Conservation (phyloP, 2,113 vertebrate genomes). For the Chloropsis cyanopogon region DNA sequence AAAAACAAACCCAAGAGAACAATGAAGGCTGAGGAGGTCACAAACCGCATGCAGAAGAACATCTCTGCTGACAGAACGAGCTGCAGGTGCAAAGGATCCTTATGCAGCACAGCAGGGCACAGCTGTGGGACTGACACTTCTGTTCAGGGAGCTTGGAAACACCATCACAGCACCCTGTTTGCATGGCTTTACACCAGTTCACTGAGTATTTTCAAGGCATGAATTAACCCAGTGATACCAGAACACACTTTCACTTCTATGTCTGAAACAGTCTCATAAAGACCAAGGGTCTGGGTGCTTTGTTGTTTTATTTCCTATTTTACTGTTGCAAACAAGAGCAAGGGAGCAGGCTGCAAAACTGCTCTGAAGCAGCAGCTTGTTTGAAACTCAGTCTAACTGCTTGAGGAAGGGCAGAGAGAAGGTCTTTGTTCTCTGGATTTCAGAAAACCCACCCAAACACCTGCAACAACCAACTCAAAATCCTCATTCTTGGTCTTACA, state of each 20-base stretch:
- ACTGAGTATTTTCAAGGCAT: neutral
- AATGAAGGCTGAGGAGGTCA: neutral
- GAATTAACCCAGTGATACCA: neutral
- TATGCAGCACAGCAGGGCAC: neutral
- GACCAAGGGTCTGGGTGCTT: neutral
- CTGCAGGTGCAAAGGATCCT: neutral
- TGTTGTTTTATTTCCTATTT: neutral
- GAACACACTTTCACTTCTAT: neutral
- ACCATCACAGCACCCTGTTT: fast-evolving
- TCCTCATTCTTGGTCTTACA: neutral
- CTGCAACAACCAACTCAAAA: neutral
- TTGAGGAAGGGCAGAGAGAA: neutral
- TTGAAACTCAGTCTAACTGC: neutral
- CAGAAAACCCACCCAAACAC: neutral
- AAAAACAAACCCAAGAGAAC: neutral
- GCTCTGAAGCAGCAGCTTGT: neutral
- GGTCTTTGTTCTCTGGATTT: neutral
- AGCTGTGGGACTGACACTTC: neutral
- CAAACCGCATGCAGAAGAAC: neutral
- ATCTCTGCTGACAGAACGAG: neutral
- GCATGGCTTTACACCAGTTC: neutral
- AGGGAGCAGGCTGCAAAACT: neutral
- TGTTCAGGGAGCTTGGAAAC: neutral
- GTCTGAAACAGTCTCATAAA: neutral
- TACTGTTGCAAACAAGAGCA: neutral